Conservation (phyloP, 2,888 invertebrate species). For the Pachymerium ferrugineum region DNA sequence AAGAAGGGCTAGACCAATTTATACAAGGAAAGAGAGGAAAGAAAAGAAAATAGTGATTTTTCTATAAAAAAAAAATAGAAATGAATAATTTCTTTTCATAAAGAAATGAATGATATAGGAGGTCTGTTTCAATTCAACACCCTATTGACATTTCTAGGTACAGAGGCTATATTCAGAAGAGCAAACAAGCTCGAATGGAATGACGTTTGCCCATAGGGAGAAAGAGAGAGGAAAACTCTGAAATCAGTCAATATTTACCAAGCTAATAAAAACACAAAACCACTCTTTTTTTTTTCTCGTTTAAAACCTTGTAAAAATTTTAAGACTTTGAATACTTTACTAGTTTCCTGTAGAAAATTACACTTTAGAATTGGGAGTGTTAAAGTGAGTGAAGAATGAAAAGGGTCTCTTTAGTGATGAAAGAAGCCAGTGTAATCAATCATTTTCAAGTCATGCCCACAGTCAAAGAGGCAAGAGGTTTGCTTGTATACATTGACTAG, state of each 20-base stretch:
- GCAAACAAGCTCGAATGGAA: neutral
- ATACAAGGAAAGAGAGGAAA: neutral
- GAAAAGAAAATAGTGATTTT: neutral
- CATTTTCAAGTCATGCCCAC: neutral
- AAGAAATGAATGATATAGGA: no score
- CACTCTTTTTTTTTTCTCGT: neutral
- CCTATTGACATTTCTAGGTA: neutral
- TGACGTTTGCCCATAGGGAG: neutral
- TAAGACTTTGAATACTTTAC: no score
- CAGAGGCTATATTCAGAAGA: no score
- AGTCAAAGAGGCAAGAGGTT: neutral
- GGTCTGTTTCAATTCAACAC: neutral
- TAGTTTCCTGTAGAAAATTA: no score
- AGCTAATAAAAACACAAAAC: neutral
- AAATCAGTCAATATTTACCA: neutral
- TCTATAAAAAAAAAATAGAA: neutral
- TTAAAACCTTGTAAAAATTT: neutral
- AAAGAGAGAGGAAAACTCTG: neutral
- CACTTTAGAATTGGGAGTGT: neutral
- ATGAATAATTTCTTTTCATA: neutral
- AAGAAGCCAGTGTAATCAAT: neutral
- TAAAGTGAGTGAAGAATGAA: neutral
- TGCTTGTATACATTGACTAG: neutral
- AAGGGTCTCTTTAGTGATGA: neutral
- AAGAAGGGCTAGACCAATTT: conserved; percentile 4